Conservation (phyloP, 2,113 vertebrate genomes). For the Malurus elegans region DNA sequence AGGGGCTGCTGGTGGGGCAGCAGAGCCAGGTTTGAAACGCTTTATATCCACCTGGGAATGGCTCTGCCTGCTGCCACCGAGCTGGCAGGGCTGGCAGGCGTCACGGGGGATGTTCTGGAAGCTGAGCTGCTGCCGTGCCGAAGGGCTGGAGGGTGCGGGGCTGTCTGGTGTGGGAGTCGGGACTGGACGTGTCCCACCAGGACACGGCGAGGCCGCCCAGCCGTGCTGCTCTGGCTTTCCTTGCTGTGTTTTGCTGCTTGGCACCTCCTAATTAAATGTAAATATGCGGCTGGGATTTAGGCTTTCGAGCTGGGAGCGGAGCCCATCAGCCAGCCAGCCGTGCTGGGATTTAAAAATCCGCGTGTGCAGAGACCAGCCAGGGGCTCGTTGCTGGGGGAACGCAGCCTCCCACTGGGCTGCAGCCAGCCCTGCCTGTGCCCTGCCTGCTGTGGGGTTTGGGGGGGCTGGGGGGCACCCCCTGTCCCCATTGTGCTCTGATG, state of each 20-base stretch:
- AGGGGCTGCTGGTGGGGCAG: fast-evolving
- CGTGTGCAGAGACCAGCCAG: neutral
- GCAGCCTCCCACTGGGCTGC: neutral
- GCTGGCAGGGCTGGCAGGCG: neutral
- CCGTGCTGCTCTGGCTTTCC: neutral
- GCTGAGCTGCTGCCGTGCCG: fast-evolving
- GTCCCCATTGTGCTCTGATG: fast-evolving
- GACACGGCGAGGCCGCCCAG: neutral
- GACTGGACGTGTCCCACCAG: neutral
- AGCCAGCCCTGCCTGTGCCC: neutral
- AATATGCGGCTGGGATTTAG: conserved; percentile 65
- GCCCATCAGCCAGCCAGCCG: conserved; percentile 57
- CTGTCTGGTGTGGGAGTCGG: neutral
- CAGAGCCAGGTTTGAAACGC: neutral
- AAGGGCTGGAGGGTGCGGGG: neutral
- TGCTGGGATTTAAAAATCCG: conserved; percentile 49
- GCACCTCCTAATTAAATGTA: conserved; percentile 66
- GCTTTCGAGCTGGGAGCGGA: conserved; percentile 42
- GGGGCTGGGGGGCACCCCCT: neutral
- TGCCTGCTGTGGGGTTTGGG: neutral
- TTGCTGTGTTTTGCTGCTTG: conserved; percentile 36
- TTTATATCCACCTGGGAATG: neutral
- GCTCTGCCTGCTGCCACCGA: neutral
- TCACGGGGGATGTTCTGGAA: neutral
- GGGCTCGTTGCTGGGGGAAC: conserved; percentile 55